These are phyloP conservation scores for Catocala sponsa DNA, from an alignment of 2,888 invertebrate genomes.

Conservation along the genomic window DNA sequence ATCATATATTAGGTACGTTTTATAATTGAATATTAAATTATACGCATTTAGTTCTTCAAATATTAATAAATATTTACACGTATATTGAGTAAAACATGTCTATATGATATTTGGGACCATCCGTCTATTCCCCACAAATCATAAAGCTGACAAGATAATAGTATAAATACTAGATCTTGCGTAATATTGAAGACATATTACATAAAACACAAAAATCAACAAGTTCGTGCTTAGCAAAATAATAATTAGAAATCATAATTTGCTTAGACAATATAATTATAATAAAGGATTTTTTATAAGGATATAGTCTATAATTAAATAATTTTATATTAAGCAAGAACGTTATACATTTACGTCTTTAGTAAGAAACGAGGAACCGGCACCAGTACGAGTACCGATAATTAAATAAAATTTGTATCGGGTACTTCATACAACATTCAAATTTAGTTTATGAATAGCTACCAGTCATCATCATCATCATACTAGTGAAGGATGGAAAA, in stretches of 20 bases:
- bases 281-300: background rate
- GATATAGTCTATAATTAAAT: too few relatives aligned
- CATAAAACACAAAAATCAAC: too few relatives aligned
- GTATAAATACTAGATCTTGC: slow-evolving; percentile 2
- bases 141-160: slow-evolving; percentile 9
- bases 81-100: slow-evolving; percentile 10
- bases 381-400: too few relatives aligned
- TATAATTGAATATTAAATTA: slow-evolving; percentile 4
- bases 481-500: too few relatives aligned
- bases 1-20: slow-evolving; percentile 13
- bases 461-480: too few relatives aligned
- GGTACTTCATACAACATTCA: too few relatives aligned
- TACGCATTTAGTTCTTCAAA: slow-evolving; percentile 4
- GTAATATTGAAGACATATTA: background rate
- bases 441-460: too few relatives aligned
- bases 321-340: background rate
- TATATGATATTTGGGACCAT: slow-evolving; percentile 6
- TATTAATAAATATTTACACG: slow-evolving; percentile 9
- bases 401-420: too few relatives aligned
- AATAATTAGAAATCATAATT: background rate
- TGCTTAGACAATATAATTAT: slow-evolving; percentile 2
- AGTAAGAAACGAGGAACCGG: too few relatives aligned
- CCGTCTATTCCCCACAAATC: slow-evolving; percentile 13
- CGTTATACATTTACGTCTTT: too few relatives aligned
- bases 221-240: too few relatives aligned